Conservation (phyloP, 64 coral and sea anemone genomes). For the Porites lutea region DNA sequence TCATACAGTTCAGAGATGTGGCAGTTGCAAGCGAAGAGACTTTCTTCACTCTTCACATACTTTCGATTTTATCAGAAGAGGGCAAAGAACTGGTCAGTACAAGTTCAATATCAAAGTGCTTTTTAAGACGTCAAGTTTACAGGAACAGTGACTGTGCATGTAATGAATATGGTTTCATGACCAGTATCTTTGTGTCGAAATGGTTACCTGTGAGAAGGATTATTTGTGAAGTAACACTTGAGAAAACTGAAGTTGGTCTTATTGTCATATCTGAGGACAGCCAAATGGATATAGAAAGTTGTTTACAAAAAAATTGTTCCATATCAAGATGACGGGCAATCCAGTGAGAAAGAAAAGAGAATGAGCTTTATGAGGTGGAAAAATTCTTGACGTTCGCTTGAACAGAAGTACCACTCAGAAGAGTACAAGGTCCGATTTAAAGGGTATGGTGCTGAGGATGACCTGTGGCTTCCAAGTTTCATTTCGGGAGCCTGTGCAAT, state of each 20-base stretch:
- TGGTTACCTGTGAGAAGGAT: slow-evolving; percentile 6
- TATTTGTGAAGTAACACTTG: not conserved
- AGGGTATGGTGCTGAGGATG: not conserved
- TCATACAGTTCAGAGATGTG: slow-evolving; percentile 22
- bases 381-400: not conserved
- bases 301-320: not conserved
- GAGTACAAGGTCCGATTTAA: not conserved
- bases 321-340: not conserved
- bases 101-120: not conserved
- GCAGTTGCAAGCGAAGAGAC: slow-evolving; percentile 1
- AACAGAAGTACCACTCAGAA: not conserved
- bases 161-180: slow-evolving; percentile 13
- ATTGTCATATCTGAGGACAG: not conserved
- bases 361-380: not conserved
- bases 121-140: not conserved
- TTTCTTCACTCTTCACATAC: not conserved
- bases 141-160: not conserved
- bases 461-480: not conserved
- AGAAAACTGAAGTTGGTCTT: not conserved
- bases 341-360: not conserved
- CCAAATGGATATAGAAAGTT: not conserved
- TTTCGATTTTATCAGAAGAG: slow-evolving; percentile 20
- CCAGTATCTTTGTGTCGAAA: not conserved
- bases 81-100: slow-evolving; percentile 20
- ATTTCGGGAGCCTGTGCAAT: not conserved